Base-by-base conservation (phyloP, 2,888 invertebrate genomes). In the Drosophila histrio region DNA sequence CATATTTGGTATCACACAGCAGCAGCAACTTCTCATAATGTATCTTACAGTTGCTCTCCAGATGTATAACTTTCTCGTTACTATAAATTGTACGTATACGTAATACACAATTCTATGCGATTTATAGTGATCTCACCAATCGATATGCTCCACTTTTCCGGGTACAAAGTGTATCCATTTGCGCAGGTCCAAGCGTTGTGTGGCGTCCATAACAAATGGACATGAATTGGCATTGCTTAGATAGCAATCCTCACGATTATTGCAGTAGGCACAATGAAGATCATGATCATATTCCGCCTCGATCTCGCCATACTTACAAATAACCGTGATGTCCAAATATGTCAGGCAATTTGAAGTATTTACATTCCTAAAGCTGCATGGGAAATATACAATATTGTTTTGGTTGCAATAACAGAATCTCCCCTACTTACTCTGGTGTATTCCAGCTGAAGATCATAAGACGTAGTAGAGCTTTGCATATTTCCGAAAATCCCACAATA, bases 391-490 rank as follows among this genome's bases (percentile, higher is more conserved):
- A 7, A 9, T 6, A 0, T 3, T 9, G 21, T n/a, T n/a, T n/a
- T n/a, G n/a, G n/a, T n/a, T n/a, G n/a, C n/a, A n/a, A n/a, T n/a
- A n/a, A n/a, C n/a, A n/a, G 9, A 44, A 44, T 2, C 17, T 26
- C 9, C 7, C 3, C 2, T 15, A 8, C 73, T 67, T 65, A 90
- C 90, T 83, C 77, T 1, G 76, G 43, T 0, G 65, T 66, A 41
- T 85, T 87, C 88, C 89, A 90, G 17, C 72, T 63, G 30, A 89
- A 91, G 2, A 89, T 57, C 60, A 89, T 61, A 5, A 78, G 59
- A 1, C 89, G 81, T 3, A 91, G 30, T 13, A 90, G 83, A 0
- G 90, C 87, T 5, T 84, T 82, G 36, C 84, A 81, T 2, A 77
- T 65, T 49, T 84, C 78, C 5, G 77, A 84, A 26, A 89, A 88